A percentile compares a stretch with the other conserved stretches of the same genome.
Evolutionary conservation across 2,113 vertebrate genomes (phyloP).

Genomic region (Synodontis membranacea): DNA sequence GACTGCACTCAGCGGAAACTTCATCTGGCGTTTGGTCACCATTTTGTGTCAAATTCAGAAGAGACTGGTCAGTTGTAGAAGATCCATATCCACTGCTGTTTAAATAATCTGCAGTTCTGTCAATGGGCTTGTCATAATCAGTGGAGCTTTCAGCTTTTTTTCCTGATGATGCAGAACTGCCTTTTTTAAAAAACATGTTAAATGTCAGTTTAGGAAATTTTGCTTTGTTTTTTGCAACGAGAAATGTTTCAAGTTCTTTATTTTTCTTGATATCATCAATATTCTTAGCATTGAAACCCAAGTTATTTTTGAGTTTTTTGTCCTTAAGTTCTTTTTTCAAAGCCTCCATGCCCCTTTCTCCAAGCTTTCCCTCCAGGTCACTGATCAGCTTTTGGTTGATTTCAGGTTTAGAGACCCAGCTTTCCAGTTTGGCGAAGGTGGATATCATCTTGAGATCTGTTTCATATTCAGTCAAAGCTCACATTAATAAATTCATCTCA

Average conservation of each 20-base stretch:
- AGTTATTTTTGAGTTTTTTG: not conserved
- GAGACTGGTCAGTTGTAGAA: not conserved
- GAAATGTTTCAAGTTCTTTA: not conserved
- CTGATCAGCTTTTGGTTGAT: not conserved
- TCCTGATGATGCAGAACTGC: not conserved
- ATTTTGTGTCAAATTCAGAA: not conserved
- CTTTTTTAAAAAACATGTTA: constrained; percentile 4
- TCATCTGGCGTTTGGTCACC: not conserved
- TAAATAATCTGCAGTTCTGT: not conserved
- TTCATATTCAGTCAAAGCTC: not conserved
- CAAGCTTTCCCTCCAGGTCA: not conserved
- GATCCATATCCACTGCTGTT: constrained; percentile 8
- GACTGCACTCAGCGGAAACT: not conserved
- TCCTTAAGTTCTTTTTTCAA: not conserved
- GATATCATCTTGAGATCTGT: not conserved
- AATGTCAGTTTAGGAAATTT: not conserved
- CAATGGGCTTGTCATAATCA: not conserved
- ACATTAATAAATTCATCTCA: not conserved
- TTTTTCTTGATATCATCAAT: not conserved
- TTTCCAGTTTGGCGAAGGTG: not conserved
- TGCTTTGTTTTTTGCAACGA: not conserved
- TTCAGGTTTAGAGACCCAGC: not conserved
- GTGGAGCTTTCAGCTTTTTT: not conserved
- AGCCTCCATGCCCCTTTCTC: not conserved
- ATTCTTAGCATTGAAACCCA: not conserved